Evolutionary conservation across 2,113 vertebrate species (phyloP), one percentile per base, ranked within the genome.

Genomic region (Halichoeres trimaculatus): DNA sequence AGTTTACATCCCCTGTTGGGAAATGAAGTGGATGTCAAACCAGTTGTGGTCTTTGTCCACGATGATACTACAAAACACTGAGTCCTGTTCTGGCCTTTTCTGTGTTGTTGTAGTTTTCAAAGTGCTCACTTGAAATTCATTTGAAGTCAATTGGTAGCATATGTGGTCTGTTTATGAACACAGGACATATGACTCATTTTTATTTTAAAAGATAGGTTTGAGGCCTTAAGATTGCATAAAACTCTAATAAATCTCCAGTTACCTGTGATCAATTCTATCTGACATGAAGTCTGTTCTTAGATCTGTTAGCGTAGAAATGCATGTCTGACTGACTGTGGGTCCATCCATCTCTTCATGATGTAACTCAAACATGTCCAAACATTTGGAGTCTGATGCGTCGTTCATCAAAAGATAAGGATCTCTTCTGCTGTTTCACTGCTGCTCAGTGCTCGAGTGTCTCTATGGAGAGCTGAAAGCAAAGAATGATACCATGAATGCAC

Each of bases 341-440:
- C 17, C 0, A 7, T 62, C 43, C 59, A 40, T 65, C 71, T 73
- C 68, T 56, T 80, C 8, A 50, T 80, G 70, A 81, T 61, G 63
- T 65, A 81, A 85, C 57, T 12, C 68, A 70, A 70, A 84, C 47
- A 76, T 60, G 68, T 80, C 52, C 58, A 77, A 83, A 73, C 61
- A 70, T 50, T 72, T 83, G 34, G 66, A 43, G 40, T 58, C 23
- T 20, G 50, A 45, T 41, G 51, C 81, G 38, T 63, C 40, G 34
- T 50, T 57, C 47, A 57, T 47, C 22, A 17, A 53, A 19, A 72
- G 81, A 47, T 76, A 65, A 34, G 63, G 36, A 40, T 68, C 71
- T 83, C 54, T 72, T 23, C 4, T 30, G 52, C 7, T 59, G 68
- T 73, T 64, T 75, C 43, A 65, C 55, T 73, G 66, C 63, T 65